Evolutionary conservation across 2,888 invertebrate genomes (phyloP), one percentile per base, ranked within the genome.

Genomic region (Liodrosophila aerea): DNA sequence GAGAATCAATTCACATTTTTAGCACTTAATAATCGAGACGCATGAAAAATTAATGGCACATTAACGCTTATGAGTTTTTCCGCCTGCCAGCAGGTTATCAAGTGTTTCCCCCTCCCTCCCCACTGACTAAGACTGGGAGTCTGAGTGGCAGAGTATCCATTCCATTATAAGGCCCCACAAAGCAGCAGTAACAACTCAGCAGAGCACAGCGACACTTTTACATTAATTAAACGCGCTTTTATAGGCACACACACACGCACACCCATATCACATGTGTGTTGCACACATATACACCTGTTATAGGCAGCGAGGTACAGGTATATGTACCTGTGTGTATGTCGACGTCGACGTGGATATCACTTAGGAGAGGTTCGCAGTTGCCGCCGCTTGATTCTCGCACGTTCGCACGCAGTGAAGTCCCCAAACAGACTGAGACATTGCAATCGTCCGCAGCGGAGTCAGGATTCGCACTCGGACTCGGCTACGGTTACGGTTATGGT

Each of bases 181-280:
- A 58, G 73, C 46, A 45, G 62, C 57, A n/a, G n/a, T 58, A 52
- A 46, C 61, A 60, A 43, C 64, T n/a, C n/a, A n/a, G n/a, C n/a
- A n/a, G n/a, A n/a, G n/a, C n/a, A n/a, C n/a, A 39, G 66, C 72
- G 69, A 76, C 77, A 80, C 83, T 85, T 85, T 80, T 62, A 72
- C 73, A 85, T 75, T 85, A 80, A 85, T 85, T 80, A 80, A 80
- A 85, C 85, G 76, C 80, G 69, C 75, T 83, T 85, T 82, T 82
- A 67, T 82, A 68, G 65, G 78, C 80, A 70, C 57, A 58, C 40
- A 46, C 43, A 47, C 44, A 47, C n/a, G 30, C 18, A 30, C 37
- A 16, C n/a, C 16, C 37, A 9, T 18, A n/a, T 18, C 46, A 36
- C 16, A 7, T 7, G 16, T 16, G 36, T 9, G 36, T 18, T 15